phyloP scores from a whole-genome alignment of 2,797 vertebrate genomes.

The Melanotaenia boesemani region DNA sequence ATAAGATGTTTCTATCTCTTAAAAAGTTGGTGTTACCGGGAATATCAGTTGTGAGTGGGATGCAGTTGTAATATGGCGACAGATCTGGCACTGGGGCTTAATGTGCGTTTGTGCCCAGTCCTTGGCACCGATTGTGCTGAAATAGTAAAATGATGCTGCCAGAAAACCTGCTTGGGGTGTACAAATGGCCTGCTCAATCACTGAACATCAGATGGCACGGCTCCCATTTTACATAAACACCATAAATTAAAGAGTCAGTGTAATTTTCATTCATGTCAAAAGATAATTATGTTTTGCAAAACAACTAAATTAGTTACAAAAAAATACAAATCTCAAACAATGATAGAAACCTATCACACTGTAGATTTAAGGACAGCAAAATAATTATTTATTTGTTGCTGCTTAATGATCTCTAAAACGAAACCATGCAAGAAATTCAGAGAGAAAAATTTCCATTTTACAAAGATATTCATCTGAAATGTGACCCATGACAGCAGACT shows the following conservation, averaged over 20 bases:
- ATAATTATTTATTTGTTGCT: neutral
- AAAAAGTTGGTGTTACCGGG: neutral
- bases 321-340: too few relatives aligned
- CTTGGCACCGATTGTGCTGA: neutral
- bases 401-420: neutral
- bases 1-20: neutral
- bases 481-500: neutral
- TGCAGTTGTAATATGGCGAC: neutral
- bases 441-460: too few relatives aligned
- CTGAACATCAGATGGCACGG: neutral
- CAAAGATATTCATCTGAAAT: neutral
- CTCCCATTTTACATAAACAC: neutral
- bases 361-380: too few relatives aligned
- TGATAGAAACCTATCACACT: too few relatives aligned
- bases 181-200: neutral
- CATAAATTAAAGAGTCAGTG: neutral
- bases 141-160: neutral
- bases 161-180: neutral
- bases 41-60: neutral
- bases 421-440: neutral
- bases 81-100: neutral
- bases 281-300: neutral
- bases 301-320: too few relatives aligned
- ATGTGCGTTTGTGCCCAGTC: neutral
- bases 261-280: neutral